A percentile compares a stretch with the other conserved stretches of the same genome.
Evolutionary conservation across 2,113 vertebrate species (phyloP).

Genomic region (Ailuropoda melanoleuca): DNA sequence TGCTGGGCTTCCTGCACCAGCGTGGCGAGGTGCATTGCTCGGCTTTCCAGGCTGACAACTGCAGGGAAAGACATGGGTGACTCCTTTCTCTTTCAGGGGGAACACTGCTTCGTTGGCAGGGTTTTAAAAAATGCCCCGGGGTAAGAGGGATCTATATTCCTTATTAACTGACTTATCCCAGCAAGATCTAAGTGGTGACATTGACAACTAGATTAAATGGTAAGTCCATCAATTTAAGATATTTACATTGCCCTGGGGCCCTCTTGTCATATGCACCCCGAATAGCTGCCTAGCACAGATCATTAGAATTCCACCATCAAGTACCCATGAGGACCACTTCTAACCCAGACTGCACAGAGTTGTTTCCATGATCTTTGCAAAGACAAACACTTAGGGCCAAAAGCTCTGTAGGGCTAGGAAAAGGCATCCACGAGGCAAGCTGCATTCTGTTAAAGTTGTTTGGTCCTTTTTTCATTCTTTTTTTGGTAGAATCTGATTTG

Average conservation of each 20-base stretch:
- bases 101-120: not conserved
- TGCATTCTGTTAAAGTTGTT: not conserved
- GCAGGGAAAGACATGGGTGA: constrained; percentile 50
- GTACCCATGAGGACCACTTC: not conserved
- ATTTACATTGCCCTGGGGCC: not conserved
- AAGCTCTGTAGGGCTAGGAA: not conserved
- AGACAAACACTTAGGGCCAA: not conserved
- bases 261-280: not conserved
- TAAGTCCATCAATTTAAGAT: not conserved
- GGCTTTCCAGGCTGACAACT: constrained; percentile 92
- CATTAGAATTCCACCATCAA: not conserved
- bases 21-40: constrained; percentile 88
- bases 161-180: not conserved
- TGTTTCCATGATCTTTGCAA: not conserved
- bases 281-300: not conserved
- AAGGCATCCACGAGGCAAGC: not conserved
- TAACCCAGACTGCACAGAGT: not conserved
- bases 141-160: not conserved
- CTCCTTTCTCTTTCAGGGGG: not conserved
- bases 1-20: constrained; percentile 94
- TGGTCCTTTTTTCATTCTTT: not conserved
- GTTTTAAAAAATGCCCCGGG: not conserved
- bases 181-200: not conserved
- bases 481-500: not conserved
- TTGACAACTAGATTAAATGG: not conserved